Evolutionary conservation across 35 echinoderm and acorn worm species (phyloP), one percentile per base, ranked within the genome.

Genomic region (Ptychodera flava): DNA sequence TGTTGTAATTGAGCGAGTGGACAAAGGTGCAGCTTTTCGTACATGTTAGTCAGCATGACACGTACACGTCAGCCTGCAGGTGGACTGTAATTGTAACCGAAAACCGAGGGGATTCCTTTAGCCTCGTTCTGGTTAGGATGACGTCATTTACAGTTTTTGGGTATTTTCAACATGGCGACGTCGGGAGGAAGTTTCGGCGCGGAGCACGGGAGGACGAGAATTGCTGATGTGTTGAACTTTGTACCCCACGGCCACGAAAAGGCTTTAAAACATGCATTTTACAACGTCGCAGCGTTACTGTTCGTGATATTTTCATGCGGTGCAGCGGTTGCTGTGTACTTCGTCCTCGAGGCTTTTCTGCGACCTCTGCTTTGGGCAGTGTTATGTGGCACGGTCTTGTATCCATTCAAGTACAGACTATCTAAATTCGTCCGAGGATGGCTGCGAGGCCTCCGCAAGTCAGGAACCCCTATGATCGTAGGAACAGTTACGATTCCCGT

Each of bases 351-450:
- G 85, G 89, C 89, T 80, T 93, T 93, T 52, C 34, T 93, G 35
- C 35, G 88, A 78, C 92, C 92, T 1, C 83, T 93, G 16, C 37
- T 93, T 29, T 93, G 92, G 92, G 92, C 92, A n/a, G 84, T 88
- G 35, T 81, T 93, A 16, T 90, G 79, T 83, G 92, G 92, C 1
- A 93, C 88, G 16, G 92, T 85, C 16, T 82, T 93, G 79, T 93
- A 93, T 85, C 92, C 92, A 77, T 93, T 93, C 88, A 93, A 93
- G 80, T 93, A 93, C 83, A 89, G 87, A 78, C 52, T 93, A 12
- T 89, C 92, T 1, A 93, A 88, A 77, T 85, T 80, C 1, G 77
- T 88, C 0, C 76, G 86, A 79, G 91, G 91, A 78, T 97, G 94
- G 94, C 88, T 97, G 80, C 87, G 92, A 34, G 91, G 94, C 30